phyloP scores from a whole-genome alignment of 64 coral and sea anemone genomes.

The Montipora efflorescens region DNA sequence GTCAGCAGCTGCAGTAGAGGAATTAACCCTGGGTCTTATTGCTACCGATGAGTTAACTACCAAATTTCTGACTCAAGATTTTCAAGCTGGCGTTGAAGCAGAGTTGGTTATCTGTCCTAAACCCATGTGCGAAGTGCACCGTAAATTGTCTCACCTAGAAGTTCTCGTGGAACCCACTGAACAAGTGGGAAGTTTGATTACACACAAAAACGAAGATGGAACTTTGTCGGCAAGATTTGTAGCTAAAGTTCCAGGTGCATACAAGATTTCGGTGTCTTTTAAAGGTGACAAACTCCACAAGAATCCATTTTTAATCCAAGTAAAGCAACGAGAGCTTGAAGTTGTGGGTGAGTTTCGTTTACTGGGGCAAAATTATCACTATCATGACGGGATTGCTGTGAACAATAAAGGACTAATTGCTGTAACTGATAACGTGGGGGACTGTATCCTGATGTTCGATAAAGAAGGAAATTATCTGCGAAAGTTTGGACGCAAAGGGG shows the following conservation, averaged over 20 bases:
- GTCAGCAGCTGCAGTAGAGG: background rate
- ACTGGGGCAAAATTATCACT: background rate
- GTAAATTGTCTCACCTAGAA: background rate
- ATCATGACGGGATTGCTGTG: background rate
- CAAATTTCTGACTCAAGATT: background rate
- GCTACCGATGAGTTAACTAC: background rate
- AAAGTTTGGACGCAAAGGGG: slow-evolving; percentile 2
- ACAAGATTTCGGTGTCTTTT: background rate
- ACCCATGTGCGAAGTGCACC: background rate
- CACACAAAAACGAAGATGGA: background rate
- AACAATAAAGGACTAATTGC: slow-evolving; percentile 5
- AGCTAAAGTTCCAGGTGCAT: background rate
- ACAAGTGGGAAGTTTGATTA: slow-evolving; percentile 1
- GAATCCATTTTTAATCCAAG: background rate
- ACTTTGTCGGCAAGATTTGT: background rate
- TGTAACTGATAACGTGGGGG: background rate
- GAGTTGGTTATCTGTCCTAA: background rate
- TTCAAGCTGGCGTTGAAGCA: background rate
- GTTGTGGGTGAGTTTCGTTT: background rate
- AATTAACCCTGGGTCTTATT: background rate
- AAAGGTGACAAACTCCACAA: background rate
- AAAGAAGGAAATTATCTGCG: background rate
- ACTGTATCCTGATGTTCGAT: background rate
- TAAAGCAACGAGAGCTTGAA: background rate
- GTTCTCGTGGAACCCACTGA: background rate